Percentiles rank a stretch among this genome's conserved stretches.
Conservation (phyloP, 1,140 invertebrate genomes). For the Andrena cerasifolii region DNA sequence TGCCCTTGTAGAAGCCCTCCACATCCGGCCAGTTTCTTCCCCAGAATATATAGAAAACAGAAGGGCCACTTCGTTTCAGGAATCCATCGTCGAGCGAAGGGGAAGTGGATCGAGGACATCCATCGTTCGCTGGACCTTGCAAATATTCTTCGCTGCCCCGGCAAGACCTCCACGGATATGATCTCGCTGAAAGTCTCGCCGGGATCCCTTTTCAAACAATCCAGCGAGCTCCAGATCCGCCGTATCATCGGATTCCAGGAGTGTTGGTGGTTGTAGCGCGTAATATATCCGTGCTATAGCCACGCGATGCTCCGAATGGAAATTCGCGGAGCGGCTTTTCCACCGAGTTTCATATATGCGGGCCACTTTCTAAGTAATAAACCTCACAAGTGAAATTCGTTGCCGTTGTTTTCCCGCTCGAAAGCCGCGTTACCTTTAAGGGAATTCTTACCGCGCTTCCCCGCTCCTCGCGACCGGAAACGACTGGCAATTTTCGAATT, state of each 20-base stretch:
- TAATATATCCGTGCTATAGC: conserved; percentile 9
- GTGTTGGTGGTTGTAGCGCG: background rate
- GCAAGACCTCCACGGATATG: conserved; percentile 20
- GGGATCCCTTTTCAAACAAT: conserved; percentile 31
- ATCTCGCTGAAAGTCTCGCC: conserved; percentile 28
- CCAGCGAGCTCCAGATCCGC: background rate
- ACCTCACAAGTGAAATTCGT: background rate
- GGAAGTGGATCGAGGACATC: conserved; percentile 26
- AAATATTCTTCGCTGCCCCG: conserved; percentile 42
- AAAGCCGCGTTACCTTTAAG: background rate
- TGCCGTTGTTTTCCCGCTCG: background rate
- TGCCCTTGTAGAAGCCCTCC: background rate
- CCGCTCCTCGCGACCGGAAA: too few relatives aligned
- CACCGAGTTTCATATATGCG: background rate
- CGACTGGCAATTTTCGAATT: conserved; percentile 10
- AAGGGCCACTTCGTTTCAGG: conserved; percentile 28
- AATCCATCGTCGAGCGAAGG: conserved; percentile 3
- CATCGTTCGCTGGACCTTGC: conserved; percentile 35
- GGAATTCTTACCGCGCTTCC: background rate
- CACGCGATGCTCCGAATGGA: background rate
- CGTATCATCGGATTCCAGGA: conserved; percentile 16
- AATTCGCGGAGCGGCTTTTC: background rate
- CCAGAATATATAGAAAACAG: conserved; percentile 35
- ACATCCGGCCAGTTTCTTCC: conserved; percentile 20
- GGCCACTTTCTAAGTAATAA: conserved; percentile 14